Evolutionary conservation across 2,113 vertebrate genomes (phyloP).

Genomic region (Dicaeum eximium): DNA sequence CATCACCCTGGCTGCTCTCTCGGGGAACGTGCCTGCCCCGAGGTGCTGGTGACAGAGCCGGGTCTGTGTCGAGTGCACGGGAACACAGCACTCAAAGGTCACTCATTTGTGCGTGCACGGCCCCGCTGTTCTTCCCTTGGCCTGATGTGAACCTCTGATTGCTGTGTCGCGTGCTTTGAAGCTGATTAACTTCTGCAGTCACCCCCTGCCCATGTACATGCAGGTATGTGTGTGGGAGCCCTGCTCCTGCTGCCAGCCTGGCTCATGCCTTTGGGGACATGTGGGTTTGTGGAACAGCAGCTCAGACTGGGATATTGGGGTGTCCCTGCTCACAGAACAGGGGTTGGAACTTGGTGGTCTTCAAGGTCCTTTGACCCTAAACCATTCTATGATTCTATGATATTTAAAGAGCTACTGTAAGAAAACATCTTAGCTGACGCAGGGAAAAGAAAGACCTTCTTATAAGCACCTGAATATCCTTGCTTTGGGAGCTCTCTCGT

Average conservation of each 20-base stretch:
- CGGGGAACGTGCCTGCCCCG: background rate
- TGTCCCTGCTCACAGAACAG: background rate
- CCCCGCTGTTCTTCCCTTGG: background rate
- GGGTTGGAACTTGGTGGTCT: background rate
- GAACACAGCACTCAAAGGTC: background rate
- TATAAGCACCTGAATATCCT: background rate
- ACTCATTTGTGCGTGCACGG: background rate
- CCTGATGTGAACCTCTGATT: slow-evolving; percentile 28
- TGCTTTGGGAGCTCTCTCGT: background rate
- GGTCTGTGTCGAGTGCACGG: background rate
- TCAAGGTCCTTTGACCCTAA: background rate
- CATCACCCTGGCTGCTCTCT: background rate
- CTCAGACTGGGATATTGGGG: background rate
- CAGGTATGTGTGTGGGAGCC: background rate
- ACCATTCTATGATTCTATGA: background rate
- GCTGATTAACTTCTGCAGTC: slow-evolving; percentile 2
- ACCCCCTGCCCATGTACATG: background rate
- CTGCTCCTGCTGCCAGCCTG: background rate
- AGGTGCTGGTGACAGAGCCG: background rate
- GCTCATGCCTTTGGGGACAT: background rate
- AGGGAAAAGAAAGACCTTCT: background rate
- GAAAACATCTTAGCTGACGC: background rate
- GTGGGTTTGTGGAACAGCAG: background rate
- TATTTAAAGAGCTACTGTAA: background rate
- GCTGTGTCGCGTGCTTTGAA: background rate